Evolutionary conservation across 2,113 vertebrate genomes (phyloP).

Genomic region (Ia io): DNA sequence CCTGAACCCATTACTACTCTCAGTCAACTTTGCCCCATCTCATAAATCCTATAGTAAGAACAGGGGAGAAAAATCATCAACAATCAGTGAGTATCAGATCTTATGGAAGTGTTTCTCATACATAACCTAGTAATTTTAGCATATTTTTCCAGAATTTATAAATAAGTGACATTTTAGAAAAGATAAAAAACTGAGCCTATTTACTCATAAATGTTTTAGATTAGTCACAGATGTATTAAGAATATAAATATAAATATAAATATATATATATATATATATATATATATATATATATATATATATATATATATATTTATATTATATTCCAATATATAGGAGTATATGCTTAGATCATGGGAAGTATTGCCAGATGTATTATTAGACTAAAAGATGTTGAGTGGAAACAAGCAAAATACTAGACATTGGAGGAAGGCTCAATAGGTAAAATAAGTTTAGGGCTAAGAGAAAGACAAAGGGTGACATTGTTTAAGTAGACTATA

Average conservation of each 20-base stretch:
- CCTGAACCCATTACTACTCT: not conserved
- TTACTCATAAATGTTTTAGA: not conserved
- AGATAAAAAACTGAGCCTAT: not conserved
- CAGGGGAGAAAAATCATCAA: not conserved
- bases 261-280: not conserved
- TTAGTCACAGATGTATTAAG: not conserved
- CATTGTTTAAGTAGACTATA: not conserved
- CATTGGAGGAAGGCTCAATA: not conserved
- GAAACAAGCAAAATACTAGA: not conserved
- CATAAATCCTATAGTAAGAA: not conserved
- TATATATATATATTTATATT: not conserved
- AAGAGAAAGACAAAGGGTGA: not conserved
- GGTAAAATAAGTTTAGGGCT: not conserved
- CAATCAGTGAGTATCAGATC: not conserved
- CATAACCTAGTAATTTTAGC: not conserved
- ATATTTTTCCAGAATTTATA: not conserved
- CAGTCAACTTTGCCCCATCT: not conserved
- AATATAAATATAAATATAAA: too few species aligned
- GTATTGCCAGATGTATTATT: not conserved
- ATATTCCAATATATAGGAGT: not conserved
- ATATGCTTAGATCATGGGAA: not conserved
- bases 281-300: not conserved
- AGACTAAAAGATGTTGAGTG: not conserved
- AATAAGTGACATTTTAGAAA: not conserved
- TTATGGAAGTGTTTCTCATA: not conserved